Conservation (phyloP, 2,113 vertebrate species). For the Sphyrna mokarran region DNA sequence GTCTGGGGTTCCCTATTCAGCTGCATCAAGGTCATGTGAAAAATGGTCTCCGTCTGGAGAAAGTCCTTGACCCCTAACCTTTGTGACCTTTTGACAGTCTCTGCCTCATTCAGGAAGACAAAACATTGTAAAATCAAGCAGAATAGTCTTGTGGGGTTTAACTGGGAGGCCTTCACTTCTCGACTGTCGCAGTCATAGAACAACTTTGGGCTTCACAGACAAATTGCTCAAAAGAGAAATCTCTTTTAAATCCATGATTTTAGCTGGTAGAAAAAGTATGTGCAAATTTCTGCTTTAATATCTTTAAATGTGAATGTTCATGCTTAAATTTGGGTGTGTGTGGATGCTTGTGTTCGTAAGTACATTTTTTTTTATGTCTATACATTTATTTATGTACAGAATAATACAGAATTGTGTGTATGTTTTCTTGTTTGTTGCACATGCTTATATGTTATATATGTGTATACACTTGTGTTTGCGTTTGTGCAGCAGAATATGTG, state of each 20-base stretch:
- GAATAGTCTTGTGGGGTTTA: slow-evolving; percentile 40
- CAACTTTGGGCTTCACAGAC: not conserved
- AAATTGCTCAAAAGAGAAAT: slow-evolving; percentile 5
- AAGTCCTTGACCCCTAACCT: slow-evolving; percentile 56
- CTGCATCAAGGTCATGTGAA: slow-evolving; percentile 59
- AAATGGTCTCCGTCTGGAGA: slow-evolving; percentile 55
- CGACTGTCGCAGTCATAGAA: slow-evolving; percentile 9
- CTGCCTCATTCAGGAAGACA: slow-evolving; percentile 58
- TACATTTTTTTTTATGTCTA: not conserved
- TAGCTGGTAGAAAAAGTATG: not conserved
- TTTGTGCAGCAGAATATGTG: not conserved
- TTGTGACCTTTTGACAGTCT: slow-evolving; percentile 56
- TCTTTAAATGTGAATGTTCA: not conserved
- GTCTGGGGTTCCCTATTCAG: slow-evolving; percentile 63
- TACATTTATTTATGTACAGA: not conserved
- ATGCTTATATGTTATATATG: not conserved
- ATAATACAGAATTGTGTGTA: not conserved
- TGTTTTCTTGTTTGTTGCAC: not conserved
- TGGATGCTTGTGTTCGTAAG: not conserved
- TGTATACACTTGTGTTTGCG: not conserved
- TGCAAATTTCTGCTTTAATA: not conserved
- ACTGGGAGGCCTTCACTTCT: slow-evolving; percentile 14
- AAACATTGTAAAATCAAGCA: slow-evolving; percentile 49
- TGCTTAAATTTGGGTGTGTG: not conserved
- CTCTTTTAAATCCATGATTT: not conserved